Evolutionary conservation across 2,113 vertebrate species (phyloP).

Genomic region (Herpetotheres cachinnans): DNA sequence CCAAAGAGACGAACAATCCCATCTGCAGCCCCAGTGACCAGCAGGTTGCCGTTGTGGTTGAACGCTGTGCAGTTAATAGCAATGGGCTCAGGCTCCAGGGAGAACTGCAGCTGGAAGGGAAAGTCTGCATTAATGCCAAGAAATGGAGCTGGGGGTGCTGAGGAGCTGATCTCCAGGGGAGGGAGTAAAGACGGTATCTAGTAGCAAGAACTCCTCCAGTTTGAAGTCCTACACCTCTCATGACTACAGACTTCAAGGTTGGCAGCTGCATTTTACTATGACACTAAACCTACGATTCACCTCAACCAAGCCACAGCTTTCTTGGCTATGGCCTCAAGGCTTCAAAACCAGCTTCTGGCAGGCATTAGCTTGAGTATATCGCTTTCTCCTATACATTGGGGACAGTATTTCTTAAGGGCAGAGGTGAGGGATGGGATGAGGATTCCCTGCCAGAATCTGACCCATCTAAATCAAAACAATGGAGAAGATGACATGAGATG

Average conservation of each 20-base stretch:
- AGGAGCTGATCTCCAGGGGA: background rate
- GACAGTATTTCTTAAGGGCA: background rate
- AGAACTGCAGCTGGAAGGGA: slow-evolving; percentile 87
- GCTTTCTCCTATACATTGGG: background rate
- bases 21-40: slow-evolving; percentile 94
- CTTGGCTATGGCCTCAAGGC: background rate
- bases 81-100: slow-evolving; percentile 89
- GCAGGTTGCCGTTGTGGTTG: slow-evolving; percentile 96
- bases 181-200: background rate
- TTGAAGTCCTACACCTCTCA: background rate
- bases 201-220: background rate
- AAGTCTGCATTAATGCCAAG: background rate
- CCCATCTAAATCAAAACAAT: background rate
- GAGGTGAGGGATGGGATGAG: background rate
- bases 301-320: background rate
- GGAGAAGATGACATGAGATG: background rate
- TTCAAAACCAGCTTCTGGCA: background rate
- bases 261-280: background rate
- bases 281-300: background rate
- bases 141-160: background rate
- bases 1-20: slow-evolving; percentile 93
- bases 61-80: slow-evolving; percentile 95
- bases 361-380: background rate
- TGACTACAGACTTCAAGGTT: background rate
- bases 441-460: background rate